phyloP scores from a whole-genome alignment of 2,113 vertebrate species.

The Ursus arctos region DNA sequence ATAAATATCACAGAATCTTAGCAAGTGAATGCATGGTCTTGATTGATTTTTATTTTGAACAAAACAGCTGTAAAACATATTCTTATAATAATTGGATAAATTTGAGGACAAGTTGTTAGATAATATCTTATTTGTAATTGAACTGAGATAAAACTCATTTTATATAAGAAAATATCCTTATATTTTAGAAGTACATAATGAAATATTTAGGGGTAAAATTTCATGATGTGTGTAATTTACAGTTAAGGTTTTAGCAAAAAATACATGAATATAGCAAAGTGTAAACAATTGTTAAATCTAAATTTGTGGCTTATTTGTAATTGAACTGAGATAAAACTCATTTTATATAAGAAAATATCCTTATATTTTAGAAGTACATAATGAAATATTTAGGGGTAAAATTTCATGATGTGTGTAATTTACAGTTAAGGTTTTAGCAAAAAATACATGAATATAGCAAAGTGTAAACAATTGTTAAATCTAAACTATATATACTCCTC shows the following conservation, averaged over 20 bases:
- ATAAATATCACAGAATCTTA: background rate
- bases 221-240: background rate
- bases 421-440: background rate
- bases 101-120: background rate
- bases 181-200: background rate
- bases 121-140: background rate
- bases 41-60: background rate
- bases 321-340: background rate
- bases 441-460: background rate
- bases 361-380: background rate
- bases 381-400: background rate
- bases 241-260: conserved; percentile 1
- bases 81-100: background rate
- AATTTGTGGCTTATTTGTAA: background rate
- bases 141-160: background rate
- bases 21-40: background rate
- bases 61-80: background rate
- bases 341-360: background rate
- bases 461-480: background rate
- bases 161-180: background rate
- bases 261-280: background rate
- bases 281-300: background rate
- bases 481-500: background rate
- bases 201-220: background rate
- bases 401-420: background rate